A percentile compares a stretch with the other conserved stretches of the same genome.
Conservation (phyloP, 2,888 invertebrate genomes). For the Darwinula stevensoni region DNA sequence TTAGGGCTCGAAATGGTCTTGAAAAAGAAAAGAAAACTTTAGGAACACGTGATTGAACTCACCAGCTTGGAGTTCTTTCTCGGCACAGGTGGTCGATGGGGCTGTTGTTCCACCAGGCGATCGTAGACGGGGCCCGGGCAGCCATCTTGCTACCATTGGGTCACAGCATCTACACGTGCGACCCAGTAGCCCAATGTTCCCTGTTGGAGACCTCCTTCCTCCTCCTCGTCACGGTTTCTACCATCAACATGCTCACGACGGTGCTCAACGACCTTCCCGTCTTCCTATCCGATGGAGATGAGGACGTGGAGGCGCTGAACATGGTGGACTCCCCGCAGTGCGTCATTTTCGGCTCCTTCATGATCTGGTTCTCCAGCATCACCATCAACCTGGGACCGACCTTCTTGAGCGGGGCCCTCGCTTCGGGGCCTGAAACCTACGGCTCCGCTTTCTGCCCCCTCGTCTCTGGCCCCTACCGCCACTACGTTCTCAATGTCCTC, state of each 20-base stretch:
- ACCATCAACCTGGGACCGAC: constrained; percentile 69
- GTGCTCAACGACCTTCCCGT: constrained; percentile 49
- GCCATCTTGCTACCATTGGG: constrained; percentile 47
- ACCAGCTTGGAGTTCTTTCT: no score
- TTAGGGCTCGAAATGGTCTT: no score
- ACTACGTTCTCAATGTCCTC: constrained; percentile 62
- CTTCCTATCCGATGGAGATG: constrained; percentile 26
- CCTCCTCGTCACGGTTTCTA: constrained; percentile 57
- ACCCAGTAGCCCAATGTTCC: constrained; percentile 55
- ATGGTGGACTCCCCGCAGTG: constrained; percentile 53
- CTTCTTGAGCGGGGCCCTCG: constrained; percentile 48
- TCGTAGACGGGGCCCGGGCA: constrained; percentile 51
- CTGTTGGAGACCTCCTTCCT: constrained; percentile 64
- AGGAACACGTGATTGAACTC: no score
- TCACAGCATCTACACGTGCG: constrained; percentile 41
- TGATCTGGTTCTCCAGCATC: constrained; percentile 77
- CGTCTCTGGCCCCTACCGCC: constrained; percentile 55
- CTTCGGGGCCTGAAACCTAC: constrained; percentile 30
- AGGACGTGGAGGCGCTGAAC: constrained; percentile 10
- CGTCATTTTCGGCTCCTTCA: constrained; percentile 62
- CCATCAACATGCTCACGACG: constrained; percentile 59
- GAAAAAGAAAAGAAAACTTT: no score
- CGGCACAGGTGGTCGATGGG: constrained; percentile 53
- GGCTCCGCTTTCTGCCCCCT: constrained; percentile 56
- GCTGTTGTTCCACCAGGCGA: constrained; percentile 48